Conservation (phyloP, 2,888 invertebrate genomes). For the Hedychridium roseum region DNA sequence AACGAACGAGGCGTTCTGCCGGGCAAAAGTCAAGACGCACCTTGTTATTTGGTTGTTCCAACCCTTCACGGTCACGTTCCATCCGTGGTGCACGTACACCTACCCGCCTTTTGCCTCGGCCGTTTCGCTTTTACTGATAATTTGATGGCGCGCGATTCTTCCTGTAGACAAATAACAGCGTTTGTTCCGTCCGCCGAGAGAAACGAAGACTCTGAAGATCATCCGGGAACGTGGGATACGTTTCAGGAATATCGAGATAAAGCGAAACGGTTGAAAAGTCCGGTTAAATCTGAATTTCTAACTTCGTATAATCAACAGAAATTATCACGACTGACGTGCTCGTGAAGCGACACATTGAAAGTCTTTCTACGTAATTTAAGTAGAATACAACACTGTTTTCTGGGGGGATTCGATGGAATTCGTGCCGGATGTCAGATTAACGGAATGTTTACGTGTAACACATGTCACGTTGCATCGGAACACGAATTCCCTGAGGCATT, state of each 20-base stretch:
- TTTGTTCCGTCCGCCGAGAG: not conserved
- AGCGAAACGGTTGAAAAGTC: too few species aligned
- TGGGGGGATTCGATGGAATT: too few species aligned
- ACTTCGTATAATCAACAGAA: too few species aligned
- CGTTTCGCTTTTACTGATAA: conserved; percentile 15
- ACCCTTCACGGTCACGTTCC: conserved; percentile 30
- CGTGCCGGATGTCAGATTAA: conserved; percentile 21
- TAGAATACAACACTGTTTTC: too few species aligned
- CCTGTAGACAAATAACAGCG: conserved; percentile 32
- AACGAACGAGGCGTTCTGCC: conserved; percentile 19
- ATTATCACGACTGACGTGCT: too few species aligned
- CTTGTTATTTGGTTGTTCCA: conserved; percentile 20
- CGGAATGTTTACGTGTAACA: conserved; percentile 7
- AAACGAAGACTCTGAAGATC: not conserved
- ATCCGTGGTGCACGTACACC: conserved; percentile 7
- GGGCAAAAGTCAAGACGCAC: conserved; percentile 9
- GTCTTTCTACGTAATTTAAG: too few species aligned
- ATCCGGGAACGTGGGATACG: conserved; percentile 9
- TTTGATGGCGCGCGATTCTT: conserved; percentile 31
- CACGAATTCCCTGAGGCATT: too few species aligned
- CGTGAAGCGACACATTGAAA: too few species aligned
- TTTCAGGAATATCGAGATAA: conserved; percentile 2
- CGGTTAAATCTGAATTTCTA: too few species aligned
- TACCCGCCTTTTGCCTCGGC: not conserved
- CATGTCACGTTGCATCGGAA: not conserved